Base-by-base conservation (phyloP, 2,797 vertebrate species). In the Eleutherodactylus coqui region DNA sequence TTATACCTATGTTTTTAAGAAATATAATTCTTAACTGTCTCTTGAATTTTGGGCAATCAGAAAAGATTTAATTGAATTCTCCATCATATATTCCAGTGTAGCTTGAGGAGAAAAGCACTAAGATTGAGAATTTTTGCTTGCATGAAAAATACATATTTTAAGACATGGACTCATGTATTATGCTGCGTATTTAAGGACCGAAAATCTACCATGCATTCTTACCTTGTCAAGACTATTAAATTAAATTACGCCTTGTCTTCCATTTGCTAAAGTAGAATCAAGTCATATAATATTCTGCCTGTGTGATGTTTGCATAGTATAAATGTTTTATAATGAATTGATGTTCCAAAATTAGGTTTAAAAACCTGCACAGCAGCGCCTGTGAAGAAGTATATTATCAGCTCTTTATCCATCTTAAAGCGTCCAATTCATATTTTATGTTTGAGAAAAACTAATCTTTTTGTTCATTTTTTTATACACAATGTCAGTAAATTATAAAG, bases 141-240 rank as follows among this genome's bases (percentile, higher is more conserved):
- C 83, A 69, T 85, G 36, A 85, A 85, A 78, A 69, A 78, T 78
- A 85, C 60, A 78, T 85, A 84, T 69, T 84, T 78, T 41, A 78
- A 41, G 36, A 55, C 17, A 53, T 21, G 5, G 45, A 16, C 75
- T 85, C 34, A 69, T 85, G 51, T 85, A 67, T 79, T 85, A 78
- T 85, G 75, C 75, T 85, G 75, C 75, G 53, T 79, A 85, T 69
- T 78, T 84, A 84, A 84, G 58, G 43, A 51, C 17, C 53, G 73
- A 45, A 79, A 58, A 85, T 36, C 64, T 79, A 43, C 73, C 72
- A 34, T 32, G 75, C 60, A 64, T 69, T 85, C 53, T n/a, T 79
- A 78, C 45, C 83, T 85, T 79, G 83, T 85, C 47, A 79, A 85
- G 83, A 69, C 75, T 85, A 85, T 79, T 79, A 85, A 85, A 84